Conservation (phyloP, 2,888 invertebrate genomes). For the Chironomus riparius region DNA sequence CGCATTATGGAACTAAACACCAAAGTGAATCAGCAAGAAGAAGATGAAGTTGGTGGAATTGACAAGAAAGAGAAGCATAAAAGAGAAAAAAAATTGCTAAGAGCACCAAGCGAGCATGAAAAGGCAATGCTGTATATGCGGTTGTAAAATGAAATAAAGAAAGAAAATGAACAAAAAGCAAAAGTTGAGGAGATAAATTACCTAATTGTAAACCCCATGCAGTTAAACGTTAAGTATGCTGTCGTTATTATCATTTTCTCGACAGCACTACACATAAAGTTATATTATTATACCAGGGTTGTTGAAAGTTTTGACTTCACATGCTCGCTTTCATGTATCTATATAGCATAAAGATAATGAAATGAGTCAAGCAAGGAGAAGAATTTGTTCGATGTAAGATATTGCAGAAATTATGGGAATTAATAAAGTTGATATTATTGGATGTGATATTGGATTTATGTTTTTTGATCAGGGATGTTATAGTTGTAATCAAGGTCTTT, state of each 20-base stretch:
- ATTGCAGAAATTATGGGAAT: too few species aligned
- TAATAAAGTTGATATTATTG: too few species aligned
- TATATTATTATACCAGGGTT: constrained; percentile 15
- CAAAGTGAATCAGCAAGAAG: too few species aligned
- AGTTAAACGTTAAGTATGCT: constrained; percentile 31
- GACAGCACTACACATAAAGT: constrained; percentile 26
- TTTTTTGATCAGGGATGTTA: too few species aligned
- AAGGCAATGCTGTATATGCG: neutral
- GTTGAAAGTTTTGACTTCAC: neutral
- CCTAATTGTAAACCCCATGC: constrained; percentile 35
- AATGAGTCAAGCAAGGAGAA: neutral
- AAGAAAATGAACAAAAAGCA: neutral
- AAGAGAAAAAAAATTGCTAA: neutral
- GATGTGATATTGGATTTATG: too few species aligned
- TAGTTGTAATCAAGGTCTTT: too few species aligned
- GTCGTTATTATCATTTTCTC: constrained; percentile 26
- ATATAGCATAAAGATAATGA: neutral
- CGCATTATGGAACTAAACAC: too few species aligned
- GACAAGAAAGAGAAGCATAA: neutral
- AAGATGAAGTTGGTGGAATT: too few species aligned
- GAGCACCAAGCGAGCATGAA: neutral
- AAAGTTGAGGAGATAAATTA: constrained; percentile 33
- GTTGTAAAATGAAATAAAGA: neutral
- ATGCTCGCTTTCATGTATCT: neutral
- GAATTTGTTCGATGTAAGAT: too few species aligned